Base-by-base conservation (phyloP, 2,888 invertebrate species). In the Corbicula japonica region DNA sequence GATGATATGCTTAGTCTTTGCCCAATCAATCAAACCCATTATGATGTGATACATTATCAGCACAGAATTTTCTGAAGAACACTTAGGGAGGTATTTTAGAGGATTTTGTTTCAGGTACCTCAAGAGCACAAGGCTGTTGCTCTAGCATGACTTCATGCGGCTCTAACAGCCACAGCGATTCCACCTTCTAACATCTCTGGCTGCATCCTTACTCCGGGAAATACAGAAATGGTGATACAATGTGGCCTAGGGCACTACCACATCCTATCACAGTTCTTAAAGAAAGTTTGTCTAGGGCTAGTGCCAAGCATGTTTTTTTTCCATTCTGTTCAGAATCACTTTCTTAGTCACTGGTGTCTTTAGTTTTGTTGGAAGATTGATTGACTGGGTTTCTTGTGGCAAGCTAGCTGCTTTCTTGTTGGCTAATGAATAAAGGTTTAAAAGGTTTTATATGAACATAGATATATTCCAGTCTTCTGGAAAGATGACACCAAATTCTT, bases 21-120 rank as follows among this genome's bases (percentile, higher is more conserved):
- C 83, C 85, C 78, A 85, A 2, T 76, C 72, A 50, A 83, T 75
- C 35, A 83, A 48, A 28, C 44, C 44, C 10, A 76, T 18, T 18
- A 46, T 58, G 38, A 80, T 65, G 30, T 66, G 66, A 68, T 68
- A 68, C 1, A 68, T 30, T 6, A 68, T 15, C 18, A 68, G 68
- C 6, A 68, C 68, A 21, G 56, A 58, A 30, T 30, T n/a, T 2
- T 56, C 32, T 52, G 41, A 12, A 21, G 44, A 56, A 30, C 44
- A n/a, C 46, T 38, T 75, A 61, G n/a, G 75, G 5, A 68, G 46
- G 44, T 68, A 68, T 32, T 54, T 54, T 23, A 66, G 18, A 1
- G 54, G 28, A 63, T 63, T 30, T 28, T 15, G 23, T 54, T 66
- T 41, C 23, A 50, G n/a, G 50, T 79, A 79, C 5, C 26, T 56